Evolutionary conservation across 2,113 vertebrate species (phyloP), one percentile per base, ranked within the genome.

Genomic region (Corythaixoides concolor): DNA sequence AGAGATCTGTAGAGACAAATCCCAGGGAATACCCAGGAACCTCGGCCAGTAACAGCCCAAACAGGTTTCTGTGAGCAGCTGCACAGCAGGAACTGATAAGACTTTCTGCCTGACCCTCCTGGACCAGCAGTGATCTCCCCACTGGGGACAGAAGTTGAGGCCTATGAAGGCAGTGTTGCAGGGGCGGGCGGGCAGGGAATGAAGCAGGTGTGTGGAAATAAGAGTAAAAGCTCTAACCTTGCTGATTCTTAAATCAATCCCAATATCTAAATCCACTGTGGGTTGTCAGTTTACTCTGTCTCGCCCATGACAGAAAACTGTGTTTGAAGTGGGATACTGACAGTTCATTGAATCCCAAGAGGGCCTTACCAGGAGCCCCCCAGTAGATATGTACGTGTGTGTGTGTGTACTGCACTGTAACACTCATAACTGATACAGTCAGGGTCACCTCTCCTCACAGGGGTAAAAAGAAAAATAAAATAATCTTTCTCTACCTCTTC

Each of bases 381-480:
- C 35, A 33, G 60, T 14, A 27, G 26, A 67, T 78, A 53, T 0
- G 1, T 20, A 18, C 1, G 0, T 30, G 15, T 19, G 15, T 30
- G 15, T 19, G 15, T 12, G 7, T 15, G 22, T 23, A 10, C 35
- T 63, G 68, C 43, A 41, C 39, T 70, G 5, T 22, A 83, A 72
- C 43, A 49, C 30, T 12, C 14, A 11, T 20, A 85, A 66, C 24
- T 43, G 45, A 62, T 14, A 43, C 15, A 62, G 17, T 19, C 11
- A 9, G 16, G 33, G 30, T 52, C 30, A 52, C 9, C 11, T 83
- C 33, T 62, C 19, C 52, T 76, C 62, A 33, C 19, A 8, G 17
- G 6, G 19, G 9, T 10, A 78, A 16, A 22, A 66, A 41, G 8
- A 27, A 53, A 49, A 49, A 28, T 2, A 27, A 45, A 69, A 27